phyloP scores from a whole-genome alignment of 2,888 invertebrate species.

The Microplitis manilae region DNA sequence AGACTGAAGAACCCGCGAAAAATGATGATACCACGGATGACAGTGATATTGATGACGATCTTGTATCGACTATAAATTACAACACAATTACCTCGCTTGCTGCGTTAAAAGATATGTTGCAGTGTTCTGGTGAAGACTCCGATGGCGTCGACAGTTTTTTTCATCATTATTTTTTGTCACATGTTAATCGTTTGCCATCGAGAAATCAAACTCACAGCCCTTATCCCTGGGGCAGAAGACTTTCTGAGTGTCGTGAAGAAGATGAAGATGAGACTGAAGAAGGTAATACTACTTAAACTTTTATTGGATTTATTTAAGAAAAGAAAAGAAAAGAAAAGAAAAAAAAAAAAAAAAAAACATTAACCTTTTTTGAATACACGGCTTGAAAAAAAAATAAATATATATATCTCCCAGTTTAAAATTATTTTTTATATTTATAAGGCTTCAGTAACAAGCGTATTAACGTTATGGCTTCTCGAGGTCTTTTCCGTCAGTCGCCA shows the following conservation, averaged over 20 bases:
- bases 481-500: background rate
- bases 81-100: constrained; percentile 81
- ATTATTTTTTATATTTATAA: background rate
- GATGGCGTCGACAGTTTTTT: constrained; percentile 77
- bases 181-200: constrained; percentile 81
- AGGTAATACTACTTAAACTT: constrained; percentile 54
- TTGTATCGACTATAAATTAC: constrained; percentile 79
- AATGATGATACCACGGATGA: constrained; percentile 71
- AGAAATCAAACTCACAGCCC: constrained; percentile 73
- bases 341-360: background rate
- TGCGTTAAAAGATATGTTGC: constrained; percentile 80
- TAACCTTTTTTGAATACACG: background rate
- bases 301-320: background rate
- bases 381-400: too few relatives aligned
- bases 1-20: constrained; percentile 53
- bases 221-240: constrained; percentile 73
- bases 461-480: constrained; percentile 13
- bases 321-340: too few relatives aligned
- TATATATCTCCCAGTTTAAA: too few relatives aligned
- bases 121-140: constrained; percentile 75
- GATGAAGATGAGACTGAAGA: constrained; percentile 81
- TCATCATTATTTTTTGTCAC: constrained; percentile 82
- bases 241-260: constrained; percentile 89
- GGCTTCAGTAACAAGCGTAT: background rate
- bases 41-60: constrained; percentile 78